Conservation (phyloP, 1,140 invertebrate genomes). For the Cydia strobilella region DNA sequence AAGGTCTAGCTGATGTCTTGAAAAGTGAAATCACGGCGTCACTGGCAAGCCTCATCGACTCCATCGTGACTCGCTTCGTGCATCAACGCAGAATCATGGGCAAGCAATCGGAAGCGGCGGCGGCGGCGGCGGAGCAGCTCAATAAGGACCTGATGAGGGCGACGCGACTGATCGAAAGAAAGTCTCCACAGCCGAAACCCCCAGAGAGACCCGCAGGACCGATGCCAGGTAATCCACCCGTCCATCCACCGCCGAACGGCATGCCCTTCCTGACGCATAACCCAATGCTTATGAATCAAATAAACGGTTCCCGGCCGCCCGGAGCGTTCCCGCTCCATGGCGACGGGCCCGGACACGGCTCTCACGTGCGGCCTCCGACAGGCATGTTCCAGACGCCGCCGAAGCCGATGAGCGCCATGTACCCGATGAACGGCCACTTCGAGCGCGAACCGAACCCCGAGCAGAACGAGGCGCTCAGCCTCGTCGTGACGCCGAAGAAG, state of each 20-base stretch:
- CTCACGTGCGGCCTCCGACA: conserved; percentile 85
- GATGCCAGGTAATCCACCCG: conserved; percentile 82
- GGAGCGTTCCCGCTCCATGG: conserved; percentile 78
- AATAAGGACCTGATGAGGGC: conserved; percentile 90
- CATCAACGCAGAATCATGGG: conserved; percentile 88
- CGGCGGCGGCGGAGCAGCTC: conserved; percentile 88
- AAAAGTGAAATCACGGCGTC: conserved; percentile 94
- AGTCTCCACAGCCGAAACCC: conserved; percentile 90
- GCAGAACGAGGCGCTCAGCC: conserved; percentile 95
- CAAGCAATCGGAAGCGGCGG: conserved; percentile 87
- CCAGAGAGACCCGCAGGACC: conserved; percentile 84
- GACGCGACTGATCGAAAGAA: conserved; percentile 89
- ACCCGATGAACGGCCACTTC: conserved; percentile 85
- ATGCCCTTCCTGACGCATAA: conserved; percentile 69
- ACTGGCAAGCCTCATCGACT: conserved; percentile 92
- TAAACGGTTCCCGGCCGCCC: conserved; percentile 78
- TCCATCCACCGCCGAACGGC: conserved; percentile 74
- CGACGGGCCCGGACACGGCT: conserved; percentile 83
- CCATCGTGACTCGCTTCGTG: conserved; percentile 90
- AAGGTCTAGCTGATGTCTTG: conserved; percentile 92
- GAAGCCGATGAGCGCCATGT: conserved; percentile 84
- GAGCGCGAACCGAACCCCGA: conserved; percentile 87
- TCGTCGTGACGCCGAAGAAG: conserved; percentile 96
- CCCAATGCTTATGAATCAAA: conserved; percentile 73
- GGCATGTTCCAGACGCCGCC: conserved; percentile 91